Percentiles rank a stretch among this genome's conserved stretches.
Conservation (phyloP, 2,888 invertebrate genomes). For the Synanthedon myopaeformis region DNA sequence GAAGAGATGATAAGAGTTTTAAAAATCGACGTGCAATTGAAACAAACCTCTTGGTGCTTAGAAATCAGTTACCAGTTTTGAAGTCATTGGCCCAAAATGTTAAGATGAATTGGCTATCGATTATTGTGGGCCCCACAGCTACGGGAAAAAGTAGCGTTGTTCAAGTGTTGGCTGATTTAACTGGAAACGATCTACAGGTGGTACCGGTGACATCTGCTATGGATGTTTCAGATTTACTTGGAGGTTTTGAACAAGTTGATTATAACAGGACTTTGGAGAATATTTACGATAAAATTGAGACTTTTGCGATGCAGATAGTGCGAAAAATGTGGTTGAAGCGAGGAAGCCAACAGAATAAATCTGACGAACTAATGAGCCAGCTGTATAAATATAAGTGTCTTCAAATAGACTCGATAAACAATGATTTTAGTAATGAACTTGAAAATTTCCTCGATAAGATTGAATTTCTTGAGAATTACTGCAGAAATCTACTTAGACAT, state of each 20-base stretch:
- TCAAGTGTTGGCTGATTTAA: constrained; percentile 79
- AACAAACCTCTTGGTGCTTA: constrained; percentile 53
- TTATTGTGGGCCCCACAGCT: constrained; percentile 84
- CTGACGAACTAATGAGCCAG: constrained; percentile 33
- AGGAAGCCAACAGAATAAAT: constrained; percentile 24
- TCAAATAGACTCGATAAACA: constrained; percentile 17
- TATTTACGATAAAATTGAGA: constrained; percentile 70
- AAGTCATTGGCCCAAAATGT: constrained; percentile 88
- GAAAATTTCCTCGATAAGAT: constrained; percentile 37
- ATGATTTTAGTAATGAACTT: constrained; percentile 20
- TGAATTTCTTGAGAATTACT: constrained; percentile 32
- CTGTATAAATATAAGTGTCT: constrained; percentile 36
- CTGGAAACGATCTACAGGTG: constrained; percentile 79
- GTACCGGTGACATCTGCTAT: constrained; percentile 90
- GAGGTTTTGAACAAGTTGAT: constrained; percentile 96
- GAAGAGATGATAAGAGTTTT: constrained; percentile 46
- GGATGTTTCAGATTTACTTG: constrained; percentile 94
- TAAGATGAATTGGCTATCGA: constrained; percentile 91
- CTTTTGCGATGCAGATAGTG: constrained; percentile 59
- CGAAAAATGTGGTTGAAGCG: constrained; percentile 50
- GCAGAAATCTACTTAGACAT: constrained; percentile 11
- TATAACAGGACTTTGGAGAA: constrained; percentile 81
- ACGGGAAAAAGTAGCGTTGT: constrained; percentile 86
- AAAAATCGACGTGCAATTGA: constrained; percentile 41
- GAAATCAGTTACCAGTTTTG: constrained; percentile 74